Conservation (phyloP, 2,113 vertebrate species). For the Passer domesticus region DNA sequence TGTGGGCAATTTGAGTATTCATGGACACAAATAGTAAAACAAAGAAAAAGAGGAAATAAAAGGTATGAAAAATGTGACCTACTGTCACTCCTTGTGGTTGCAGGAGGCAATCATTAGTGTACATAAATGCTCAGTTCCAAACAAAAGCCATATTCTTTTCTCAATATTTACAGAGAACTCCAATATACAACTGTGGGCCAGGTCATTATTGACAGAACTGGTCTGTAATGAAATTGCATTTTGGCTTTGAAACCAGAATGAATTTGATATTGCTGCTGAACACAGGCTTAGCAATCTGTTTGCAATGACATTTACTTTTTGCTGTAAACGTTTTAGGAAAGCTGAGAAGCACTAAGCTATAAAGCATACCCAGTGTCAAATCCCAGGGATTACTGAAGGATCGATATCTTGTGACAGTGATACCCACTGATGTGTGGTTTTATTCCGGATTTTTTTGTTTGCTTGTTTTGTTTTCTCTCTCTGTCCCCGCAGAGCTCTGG, state of each 20-base stretch:
- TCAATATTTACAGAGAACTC: background rate
- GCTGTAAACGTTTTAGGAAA: slow-evolving; percentile 23
- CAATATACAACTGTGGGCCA: background rate
- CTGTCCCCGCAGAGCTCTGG: slow-evolving; percentile 71
- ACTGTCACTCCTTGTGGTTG: background rate
- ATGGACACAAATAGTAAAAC: background rate
- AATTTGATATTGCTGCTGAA: background rate
- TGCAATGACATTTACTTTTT: slow-evolving; percentile 20
- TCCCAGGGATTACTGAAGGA: slow-evolving; percentile 4
- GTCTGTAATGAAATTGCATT: background rate
- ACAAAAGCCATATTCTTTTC: background rate
- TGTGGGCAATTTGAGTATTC: background rate
- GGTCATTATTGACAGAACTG: background rate
- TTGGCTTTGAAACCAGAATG: background rate
- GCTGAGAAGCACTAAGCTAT: background rate
- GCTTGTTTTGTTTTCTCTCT: background rate
- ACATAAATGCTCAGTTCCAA: background rate
- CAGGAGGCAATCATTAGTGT: background rate
- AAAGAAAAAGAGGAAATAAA: background rate
- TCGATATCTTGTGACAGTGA: background rate
- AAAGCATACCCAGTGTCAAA: background rate
- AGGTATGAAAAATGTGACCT: background rate
- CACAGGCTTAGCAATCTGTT: background rate
- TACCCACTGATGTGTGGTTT: background rate
- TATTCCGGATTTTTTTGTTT: background rate